Evolutionary conservation across 2,888 invertebrate genomes (phyloP), one percentile per base, ranked within the genome.

Genomic region (Brenthis ino): DNA sequence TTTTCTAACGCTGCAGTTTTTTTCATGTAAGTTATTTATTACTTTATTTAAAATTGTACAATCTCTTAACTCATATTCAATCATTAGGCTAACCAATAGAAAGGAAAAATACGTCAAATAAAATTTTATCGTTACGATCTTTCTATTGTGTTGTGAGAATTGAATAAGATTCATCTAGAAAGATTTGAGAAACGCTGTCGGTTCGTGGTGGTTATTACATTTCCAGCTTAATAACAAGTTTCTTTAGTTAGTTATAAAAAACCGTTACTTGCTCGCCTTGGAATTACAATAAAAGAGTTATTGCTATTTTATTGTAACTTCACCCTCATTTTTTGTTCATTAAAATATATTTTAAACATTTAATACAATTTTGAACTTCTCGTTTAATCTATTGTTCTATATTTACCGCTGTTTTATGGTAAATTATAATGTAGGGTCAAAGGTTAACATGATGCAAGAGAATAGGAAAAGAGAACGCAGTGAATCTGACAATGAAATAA

Each of bases 391-490:
- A 33, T 57, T n/a, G 11, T 12, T n/a, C n/a, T 54, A 51, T 37
- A n/a, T 48, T 64, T 47, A 28, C 56, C 43, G 65, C 14, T 57
- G 50, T 50, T 54, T 58, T 55, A 58, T 70, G 68, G 55, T 60
- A 64, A 64, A 65, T 64, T 55, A 37, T 11, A 67, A 69, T 72
- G 75, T 72, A 72, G 70, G 72, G 68, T 72, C 73, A 69, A 76
- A 77, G 78, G 76, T 77, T 74, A 76, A 68, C 63, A 79, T 78
- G 76, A 69, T 72, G 72, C 74, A 77, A 76, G 75, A 76, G 56
- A 74, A 71, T 79, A 79, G 77, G 77, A 91, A 91, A 85, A 85
- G 90, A 78, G 77, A 81, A 67, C 84, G 87, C 71, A 82, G 82
- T 81, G 87, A 89, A 53, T 88, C 88, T 28, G 82, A 81, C 67